Evolutionary conservation across 53 echinoderm and acorn worm species (phyloP), one percentile per base, ranked within the genome.

Genomic region (Actinopyga echinites): DNA sequence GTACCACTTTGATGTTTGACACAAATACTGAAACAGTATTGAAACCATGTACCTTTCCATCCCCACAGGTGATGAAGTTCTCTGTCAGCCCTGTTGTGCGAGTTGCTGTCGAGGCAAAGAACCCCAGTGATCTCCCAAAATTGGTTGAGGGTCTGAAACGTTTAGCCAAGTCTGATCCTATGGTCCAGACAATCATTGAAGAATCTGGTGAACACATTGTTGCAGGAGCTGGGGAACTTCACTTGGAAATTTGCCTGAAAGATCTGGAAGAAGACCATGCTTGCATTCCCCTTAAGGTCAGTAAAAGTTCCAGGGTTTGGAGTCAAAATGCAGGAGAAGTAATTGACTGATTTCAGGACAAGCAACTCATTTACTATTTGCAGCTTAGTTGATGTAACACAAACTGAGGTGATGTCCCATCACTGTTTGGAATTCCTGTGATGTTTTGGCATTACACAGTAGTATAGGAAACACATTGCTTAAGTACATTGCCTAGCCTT

Each of bases 181-280:
- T 96, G 96, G 96, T 96, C 23, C 93, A 93, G 83, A 91, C 91
- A 40, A 33, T 59, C 49, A 96, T 86, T 37, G 96, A 96, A 65
- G 93, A 96, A 73, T 96, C 96, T 58, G 96, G 96, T 35, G 96
- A 96, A 53, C 96, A 96, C 88, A 94, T 96, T 31, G 93, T 96
- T 56, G 96, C 96, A 13, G 96, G 96, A 20, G 93, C 96, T 5
- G 96, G 96, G 44, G 96, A 96, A 74, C 93, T 96, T 25, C 96
- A 96, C 83, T 79, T 96, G 73, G 96, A 96, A 77, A 94, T 96
- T 79, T 96, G 96, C 77, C 90, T 96, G 49, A 96, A 96, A 33
- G 96, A 96, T 88, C 86, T 96, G 90, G 93, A 96, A 74, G 96
- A 96, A 64, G 96, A 96, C 63, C 93, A 96, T 84, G 96, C 96